Conservation (phyloP, 2,888 invertebrate genomes). For the Smittia sp. region DNA sequence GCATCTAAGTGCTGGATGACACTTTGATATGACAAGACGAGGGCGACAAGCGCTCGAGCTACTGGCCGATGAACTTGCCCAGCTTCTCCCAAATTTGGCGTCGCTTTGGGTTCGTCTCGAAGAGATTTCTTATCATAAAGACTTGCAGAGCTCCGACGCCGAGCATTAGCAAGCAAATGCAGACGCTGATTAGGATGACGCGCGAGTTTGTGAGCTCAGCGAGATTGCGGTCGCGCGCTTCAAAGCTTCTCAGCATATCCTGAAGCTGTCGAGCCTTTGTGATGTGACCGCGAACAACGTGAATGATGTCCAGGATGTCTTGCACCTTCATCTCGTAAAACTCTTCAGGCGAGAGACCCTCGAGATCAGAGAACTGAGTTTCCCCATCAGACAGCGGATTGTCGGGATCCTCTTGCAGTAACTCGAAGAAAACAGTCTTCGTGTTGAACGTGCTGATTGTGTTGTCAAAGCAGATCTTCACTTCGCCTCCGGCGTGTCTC, state of each 20-base stretch:
- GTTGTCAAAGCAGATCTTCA: slow-evolving; percentile 85
- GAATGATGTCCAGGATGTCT: slow-evolving; percentile 65
- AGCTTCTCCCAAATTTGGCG: slow-evolving; percentile 50
- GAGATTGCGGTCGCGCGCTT: slow-evolving; percentile 74
- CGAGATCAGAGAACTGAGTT: slow-evolving; percentile 50
- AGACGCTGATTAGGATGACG: slow-evolving; percentile 74
- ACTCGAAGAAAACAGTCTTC: slow-evolving; percentile 81
- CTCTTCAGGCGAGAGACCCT: slow-evolving; percentile 55
- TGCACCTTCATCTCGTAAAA: slow-evolving; percentile 61
- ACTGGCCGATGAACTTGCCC: not conserved
- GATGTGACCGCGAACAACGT: slow-evolving; percentile 61
- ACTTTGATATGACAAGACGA: too few species aligned
- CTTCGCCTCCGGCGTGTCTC: slow-evolving; percentile 66
- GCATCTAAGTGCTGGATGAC: too few species aligned
- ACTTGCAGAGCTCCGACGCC: slow-evolving; percentile 73
- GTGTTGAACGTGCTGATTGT: slow-evolving; percentile 75
- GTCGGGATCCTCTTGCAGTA: slow-evolving; percentile 64
- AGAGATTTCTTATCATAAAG: slow-evolving; percentile 73
- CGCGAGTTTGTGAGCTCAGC: slow-evolving; percentile 77
- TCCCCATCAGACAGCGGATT: slow-evolving; percentile 56
- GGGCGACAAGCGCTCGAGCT: too few species aligned
- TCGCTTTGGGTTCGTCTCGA: slow-evolving; percentile 59
- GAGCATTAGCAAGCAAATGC: slow-evolving; percentile 72
- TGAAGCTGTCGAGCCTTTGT: slow-evolving; percentile 64
- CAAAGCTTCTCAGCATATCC: slow-evolving; percentile 68